Evolutionary conservation across 2,797 vertebrate species (phyloP).

Genomic region (Monodelphis domestica): DNA sequence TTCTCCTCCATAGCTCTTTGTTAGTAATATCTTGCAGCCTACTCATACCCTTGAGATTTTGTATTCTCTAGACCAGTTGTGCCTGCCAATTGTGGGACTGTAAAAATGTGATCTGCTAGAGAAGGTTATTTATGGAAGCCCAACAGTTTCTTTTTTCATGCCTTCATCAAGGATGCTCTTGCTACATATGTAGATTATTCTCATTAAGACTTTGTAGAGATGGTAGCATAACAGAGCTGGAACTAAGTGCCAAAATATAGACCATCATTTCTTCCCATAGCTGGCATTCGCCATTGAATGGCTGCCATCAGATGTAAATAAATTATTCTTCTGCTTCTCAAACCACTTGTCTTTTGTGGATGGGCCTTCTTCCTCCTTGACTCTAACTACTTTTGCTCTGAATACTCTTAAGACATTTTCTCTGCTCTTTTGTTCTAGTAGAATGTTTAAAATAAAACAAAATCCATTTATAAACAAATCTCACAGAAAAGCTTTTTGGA

Average conservation of each 20-base stretch:
- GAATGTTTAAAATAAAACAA: not conserved
- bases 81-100: not conserved
- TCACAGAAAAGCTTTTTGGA: not conserved
- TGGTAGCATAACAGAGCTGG: not conserved
- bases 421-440: not conserved
- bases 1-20: not conserved
- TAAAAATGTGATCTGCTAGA: not conserved
- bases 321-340: not conserved
- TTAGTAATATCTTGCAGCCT: not conserved
- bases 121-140: not conserved
- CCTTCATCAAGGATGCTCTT: not conserved
- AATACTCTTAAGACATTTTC: not conserved
- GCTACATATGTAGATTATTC: no score
- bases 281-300: not conserved
- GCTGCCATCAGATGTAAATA: not conserved
- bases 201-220: not conserved
- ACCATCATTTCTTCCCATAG: not conserved
- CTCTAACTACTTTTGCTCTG: not conserved
- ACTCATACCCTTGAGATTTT: not conserved
- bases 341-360: not conserved
- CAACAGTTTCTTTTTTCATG: not conserved
- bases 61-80: not conserved
- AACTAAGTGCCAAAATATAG: not conserved
- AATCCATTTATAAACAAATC: not conserved
- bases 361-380: not conserved